phyloP scores from a whole-genome alignment of 2,113 vertebrate genomes.

The Hylia prasina region DNA sequence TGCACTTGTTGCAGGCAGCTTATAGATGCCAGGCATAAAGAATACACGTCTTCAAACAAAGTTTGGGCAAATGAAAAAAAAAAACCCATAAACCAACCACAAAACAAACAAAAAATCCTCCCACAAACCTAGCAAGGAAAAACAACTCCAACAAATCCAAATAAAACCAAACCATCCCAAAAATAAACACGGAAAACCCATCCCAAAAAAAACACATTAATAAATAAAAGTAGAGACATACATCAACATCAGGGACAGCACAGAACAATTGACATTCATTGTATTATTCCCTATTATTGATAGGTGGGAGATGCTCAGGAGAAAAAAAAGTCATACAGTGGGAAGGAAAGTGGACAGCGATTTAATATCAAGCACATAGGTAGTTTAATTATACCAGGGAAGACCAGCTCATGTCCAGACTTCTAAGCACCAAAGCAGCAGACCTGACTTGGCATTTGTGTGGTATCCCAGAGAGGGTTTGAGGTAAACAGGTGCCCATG shows the following conservation, averaged over 20 bases:
- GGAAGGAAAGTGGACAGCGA: background rate
- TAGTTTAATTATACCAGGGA: background rate
- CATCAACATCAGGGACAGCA: background rate
- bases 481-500: background rate
- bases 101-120: background rate
- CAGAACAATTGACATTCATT: background rate
- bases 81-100: background rate
- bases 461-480: background rate
- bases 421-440: background rate
- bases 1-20: background rate
- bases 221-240: background rate
- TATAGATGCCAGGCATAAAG: background rate
- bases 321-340: background rate
- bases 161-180: background rate
- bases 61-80: background rate
- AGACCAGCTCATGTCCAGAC: background rate
- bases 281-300: background rate
- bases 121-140: background rate
- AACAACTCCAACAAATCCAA: background rate
- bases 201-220: background rate
- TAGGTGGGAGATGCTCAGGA: background rate
- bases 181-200: background rate
- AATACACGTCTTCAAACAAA: background rate
- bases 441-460: background rate
- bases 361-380: background rate